Conservation (phyloP, 1,140 invertebrate species). For the Drosophila insularis region DNA sequence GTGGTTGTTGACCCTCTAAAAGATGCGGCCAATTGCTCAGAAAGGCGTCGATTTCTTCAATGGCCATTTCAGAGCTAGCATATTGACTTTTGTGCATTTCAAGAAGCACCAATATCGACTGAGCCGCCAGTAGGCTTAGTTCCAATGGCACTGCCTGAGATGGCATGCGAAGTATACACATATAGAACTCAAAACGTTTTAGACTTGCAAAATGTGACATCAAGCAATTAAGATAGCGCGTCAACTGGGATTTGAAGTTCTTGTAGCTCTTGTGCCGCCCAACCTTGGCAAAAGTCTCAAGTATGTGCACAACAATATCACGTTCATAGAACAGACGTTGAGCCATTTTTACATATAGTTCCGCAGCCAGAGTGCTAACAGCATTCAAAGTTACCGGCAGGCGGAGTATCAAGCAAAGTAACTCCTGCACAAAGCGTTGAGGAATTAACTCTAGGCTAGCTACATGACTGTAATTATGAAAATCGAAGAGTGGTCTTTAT, state of each 20-base stretch:
- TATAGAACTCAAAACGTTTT: conserved; percentile 33
- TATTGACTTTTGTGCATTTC: conserved; percentile 34
- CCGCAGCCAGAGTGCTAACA: conserved; percentile 35
- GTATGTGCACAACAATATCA: conserved; percentile 49
- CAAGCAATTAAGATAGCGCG: conserved; percentile 29
- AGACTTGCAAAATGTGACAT: conserved; percentile 27
- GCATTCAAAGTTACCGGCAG: not conserved
- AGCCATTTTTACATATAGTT: conserved; percentile 50
- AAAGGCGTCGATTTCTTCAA: conserved; percentile 32
- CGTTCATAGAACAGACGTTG: conserved; percentile 30
- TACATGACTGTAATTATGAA: conserved; percentile 30
- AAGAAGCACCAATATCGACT: conserved; percentile 39
- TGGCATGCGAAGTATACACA: conserved; percentile 2
- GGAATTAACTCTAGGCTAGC: conserved; percentile 49
- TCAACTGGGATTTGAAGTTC: conserved; percentile 24
- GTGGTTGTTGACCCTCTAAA: not conserved
- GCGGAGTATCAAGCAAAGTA: conserved; percentile 43
- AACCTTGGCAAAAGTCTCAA: conserved; percentile 48
- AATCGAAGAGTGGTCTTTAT: no score
- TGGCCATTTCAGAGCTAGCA: not conserved
- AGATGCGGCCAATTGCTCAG: conserved; percentile 37
- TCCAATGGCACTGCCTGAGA: conserved; percentile 25
- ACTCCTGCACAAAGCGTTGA: conserved; percentile 39
- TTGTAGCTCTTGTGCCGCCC: conserved; percentile 14
- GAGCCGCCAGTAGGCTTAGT: conserved; percentile 44